Evolutionary conservation across 1,140 invertebrate species (phyloP), one percentile per base, ranked within the genome.

Genomic region (Drosophila athabasca): DNA sequence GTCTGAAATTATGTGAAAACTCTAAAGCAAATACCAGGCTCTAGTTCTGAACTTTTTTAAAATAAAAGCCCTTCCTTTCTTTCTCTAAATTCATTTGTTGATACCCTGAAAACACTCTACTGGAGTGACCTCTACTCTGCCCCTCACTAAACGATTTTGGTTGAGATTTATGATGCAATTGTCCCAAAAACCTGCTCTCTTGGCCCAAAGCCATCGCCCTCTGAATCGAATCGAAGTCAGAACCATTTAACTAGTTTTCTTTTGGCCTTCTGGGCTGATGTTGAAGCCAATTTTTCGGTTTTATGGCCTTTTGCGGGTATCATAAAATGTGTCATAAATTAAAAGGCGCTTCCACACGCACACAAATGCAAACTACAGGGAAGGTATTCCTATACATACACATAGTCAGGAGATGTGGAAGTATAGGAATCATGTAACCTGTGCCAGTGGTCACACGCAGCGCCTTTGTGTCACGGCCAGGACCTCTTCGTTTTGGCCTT

Each of bases 281-380:
- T 61, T 62, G 68, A 74, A 70, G 62, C 69, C 74, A 69, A 85
- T 76, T 88, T 88, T 85, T 85, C 60, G 69, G 60, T 82, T 88
- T 87, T 79, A 87, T 82, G 55, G 55, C 51, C 11, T 49, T 68
- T 75, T 67, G 50, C 49, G 69, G 82, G 81, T 77, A 77, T 87
- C 83, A 87, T 87, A 87, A 87, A 87, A 87, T 39, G 79, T 87
- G 84, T 87, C 83, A 89, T 87, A 87, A 87, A 87, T 87, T 87
- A 88, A 79, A 83, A 68, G 82, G 82, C 83, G 75, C 70, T 88
- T 83, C 55, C 45, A 31, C 62, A 75, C 60, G 55, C 64, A 79
- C 61, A 69, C 69, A 65, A 19, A 49, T 46, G 45, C 44, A n/a
- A 19, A 22, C 19, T 49, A 15, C 43, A 15, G 58, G 0, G 31